Base-by-base conservation (phyloP, 2,113 vertebrate genomes). In the Ailuropoda melanoleuca region DNA sequence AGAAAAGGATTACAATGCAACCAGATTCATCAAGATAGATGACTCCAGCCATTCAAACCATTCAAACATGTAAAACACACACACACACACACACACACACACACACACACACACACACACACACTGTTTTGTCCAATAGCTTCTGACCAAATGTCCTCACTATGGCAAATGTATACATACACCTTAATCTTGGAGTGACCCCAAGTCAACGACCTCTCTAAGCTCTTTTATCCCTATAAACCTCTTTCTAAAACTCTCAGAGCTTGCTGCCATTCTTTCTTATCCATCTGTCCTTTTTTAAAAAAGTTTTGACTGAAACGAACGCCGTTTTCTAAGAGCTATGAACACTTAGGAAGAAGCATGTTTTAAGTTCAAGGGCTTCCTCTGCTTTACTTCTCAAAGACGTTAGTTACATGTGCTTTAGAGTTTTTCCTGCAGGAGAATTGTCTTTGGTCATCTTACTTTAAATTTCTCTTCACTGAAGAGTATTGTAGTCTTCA, bases 401-500 rank as follows among this genome's bases (percentile, higher is more conserved):
- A 92, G 85, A 92, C 12, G 5, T 74, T 62, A 29, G 5, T 74
- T 62, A 29, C 37, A 48, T 56, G 3, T 26, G 8, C 48, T 92
- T 26, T 78, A 84, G 48, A 66, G 19, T 72, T 85, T 93, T 84
- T 92, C 53, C 34, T 97, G 39, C 18, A 87, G 11, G 18, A 95
- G 68, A 60, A 70, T 92, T 84, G 58, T 75, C 39, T 88, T 85
- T 74, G 75, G 48, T 93, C 55, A 43, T 72, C 97, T 78, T 83
- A 93, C 24, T 18, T 93, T 88, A 94, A 62, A 77, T 68, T 93
- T 94, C 37, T 81, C 31, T 91, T 84, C 90, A 56, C 62, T 60
- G 39, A 95, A 94, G 62, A 37, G 8, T 50, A 82, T 29, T 74
- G 19, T 64, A 34, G 64, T 58, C 48, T 90, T 90, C 34, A 68